Conservation (phyloP, 1,140 invertebrate species). For the Pteromalus puparum region DNA sequence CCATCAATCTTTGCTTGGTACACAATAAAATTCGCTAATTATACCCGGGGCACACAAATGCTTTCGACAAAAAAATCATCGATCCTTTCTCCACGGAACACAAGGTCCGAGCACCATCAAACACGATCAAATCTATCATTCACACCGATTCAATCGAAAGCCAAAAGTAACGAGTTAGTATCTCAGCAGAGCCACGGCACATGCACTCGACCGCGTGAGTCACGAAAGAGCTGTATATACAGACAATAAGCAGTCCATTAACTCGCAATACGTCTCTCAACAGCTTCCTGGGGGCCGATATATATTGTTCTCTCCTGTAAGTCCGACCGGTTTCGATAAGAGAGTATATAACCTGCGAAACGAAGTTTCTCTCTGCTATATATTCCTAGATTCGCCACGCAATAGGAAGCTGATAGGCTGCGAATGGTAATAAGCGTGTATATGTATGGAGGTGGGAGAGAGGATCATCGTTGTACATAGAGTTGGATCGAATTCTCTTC, state of each 20-base stretch:
- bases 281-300: background rate
- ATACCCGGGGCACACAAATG: too few relatives aligned
- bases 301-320: background rate
- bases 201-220: background rate
- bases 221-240: background rate
- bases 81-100: background rate
- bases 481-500: background rate
- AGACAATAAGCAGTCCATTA: background rate
- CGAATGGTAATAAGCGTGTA: background rate
- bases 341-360: background rate
- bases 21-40: too few relatives aligned
- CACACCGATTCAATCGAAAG: background rate
- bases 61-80: too few relatives aligned
- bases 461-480: background rate
- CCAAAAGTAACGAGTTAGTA: background rate
- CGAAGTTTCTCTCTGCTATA: background rate
- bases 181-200: background rate
- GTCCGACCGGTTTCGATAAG: slow-evolving; percentile 2
- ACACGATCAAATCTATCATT: too few relatives aligned
- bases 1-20: too few relatives aligned
- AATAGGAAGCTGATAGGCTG: background rate
- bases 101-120: too few relatives aligned
- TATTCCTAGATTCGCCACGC: background rate
- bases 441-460: background rate
- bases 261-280: background rate